Percentiles rank a stretch among this genome's conserved stretches.
These are phyloP conservation scores for Aricia agestis DNA, from an alignment of 1,140 invertebrate species.

Conservation along the genomic window DNA sequence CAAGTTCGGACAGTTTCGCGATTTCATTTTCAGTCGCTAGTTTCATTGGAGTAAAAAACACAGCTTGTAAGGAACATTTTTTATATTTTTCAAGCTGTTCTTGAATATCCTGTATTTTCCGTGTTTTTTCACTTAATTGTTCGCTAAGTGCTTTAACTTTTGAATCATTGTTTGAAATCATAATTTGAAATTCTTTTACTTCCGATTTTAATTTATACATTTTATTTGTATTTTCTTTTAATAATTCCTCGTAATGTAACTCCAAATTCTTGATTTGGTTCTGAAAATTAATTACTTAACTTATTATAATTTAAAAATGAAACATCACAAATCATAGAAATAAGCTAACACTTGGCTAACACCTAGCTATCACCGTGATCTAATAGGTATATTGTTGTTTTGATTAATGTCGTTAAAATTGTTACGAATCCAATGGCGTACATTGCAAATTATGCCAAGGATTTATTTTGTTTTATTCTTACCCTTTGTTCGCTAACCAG, in stretches of 20 bases:
- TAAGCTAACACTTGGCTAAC: too few relatives aligned
- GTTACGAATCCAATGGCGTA: too few relatives aligned
- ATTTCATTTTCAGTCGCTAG: conserved; percentile 69
- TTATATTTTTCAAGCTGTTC: conserved; percentile 60
- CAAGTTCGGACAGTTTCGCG: conserved; percentile 55
- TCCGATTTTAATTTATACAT: conserved; percentile 62
- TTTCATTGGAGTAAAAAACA: conserved; percentile 70
- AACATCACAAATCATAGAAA: too few relatives aligned
- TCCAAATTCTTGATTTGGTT: conserved; percentile 65
- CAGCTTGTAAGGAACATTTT: conserved; percentile 65
- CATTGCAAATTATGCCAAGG: not conserved
- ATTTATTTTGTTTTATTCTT: conserved; percentile 18
- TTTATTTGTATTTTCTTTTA: conserved; percentile 61
- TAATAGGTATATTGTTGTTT: too few relatives aligned
- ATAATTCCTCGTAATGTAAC: conserved; percentile 63
- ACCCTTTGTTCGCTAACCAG: conserved; percentile 77
- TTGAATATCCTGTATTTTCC: conserved; percentile 65
- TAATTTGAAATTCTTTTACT: conserved; percentile 56
- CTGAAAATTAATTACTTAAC: conserved; percentile 42
- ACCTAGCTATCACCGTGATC: too few relatives aligned
- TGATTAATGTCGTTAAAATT: too few relatives aligned
- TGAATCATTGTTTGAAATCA: conserved; percentile 54
- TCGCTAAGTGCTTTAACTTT: conserved; percentile 63
- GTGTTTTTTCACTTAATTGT: conserved; percentile 57
- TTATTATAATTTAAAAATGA: too few relatives aligned